These are phyloP conservation scores for Circaetus gallicus DNA, from an alignment of 2,113 vertebrate genomes.

Conservation along the genomic window DNA sequence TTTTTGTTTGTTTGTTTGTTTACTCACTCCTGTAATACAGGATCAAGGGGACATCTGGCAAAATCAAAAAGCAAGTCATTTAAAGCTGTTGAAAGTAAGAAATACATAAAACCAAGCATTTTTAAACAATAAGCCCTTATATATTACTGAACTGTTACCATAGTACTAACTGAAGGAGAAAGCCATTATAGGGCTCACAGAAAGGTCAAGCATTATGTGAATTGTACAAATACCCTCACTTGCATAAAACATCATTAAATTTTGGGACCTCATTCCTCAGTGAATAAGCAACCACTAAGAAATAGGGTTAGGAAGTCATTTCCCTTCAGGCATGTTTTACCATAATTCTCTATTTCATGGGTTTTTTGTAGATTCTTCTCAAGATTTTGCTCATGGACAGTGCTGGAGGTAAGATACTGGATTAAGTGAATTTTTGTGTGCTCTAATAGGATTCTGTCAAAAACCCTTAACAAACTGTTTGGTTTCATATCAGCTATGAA, in stretches of 20 bases:
- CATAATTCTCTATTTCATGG: not conserved
- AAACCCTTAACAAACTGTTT: not conserved
- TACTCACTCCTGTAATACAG: not conserved
- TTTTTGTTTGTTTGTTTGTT: not conserved
- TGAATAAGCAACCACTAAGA: not conserved
- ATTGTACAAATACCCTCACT: not conserved
- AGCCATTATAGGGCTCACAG: not conserved
- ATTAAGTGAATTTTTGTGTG: not conserved
- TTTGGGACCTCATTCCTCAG: not conserved
- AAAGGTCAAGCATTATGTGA: not conserved
- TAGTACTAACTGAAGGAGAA: not conserved
- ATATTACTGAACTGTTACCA: not conserved
- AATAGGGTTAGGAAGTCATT: not conserved
- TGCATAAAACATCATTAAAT: not conserved
- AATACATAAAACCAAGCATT: not conserved
- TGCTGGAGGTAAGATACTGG: not conserved
- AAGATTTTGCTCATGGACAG: not conserved
- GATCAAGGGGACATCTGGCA: not conserved
- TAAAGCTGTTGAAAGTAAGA: not conserved
- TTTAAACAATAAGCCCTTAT: not conserved
- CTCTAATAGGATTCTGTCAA: not conserved
- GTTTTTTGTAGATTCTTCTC: not conserved
- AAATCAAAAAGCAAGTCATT: not conserved
- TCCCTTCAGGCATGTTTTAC: not conserved
- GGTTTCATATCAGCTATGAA: not conserved